phyloP scores from a whole-genome alignment of 2,113 vertebrate species.

The Siniperca knerii region DNA sequence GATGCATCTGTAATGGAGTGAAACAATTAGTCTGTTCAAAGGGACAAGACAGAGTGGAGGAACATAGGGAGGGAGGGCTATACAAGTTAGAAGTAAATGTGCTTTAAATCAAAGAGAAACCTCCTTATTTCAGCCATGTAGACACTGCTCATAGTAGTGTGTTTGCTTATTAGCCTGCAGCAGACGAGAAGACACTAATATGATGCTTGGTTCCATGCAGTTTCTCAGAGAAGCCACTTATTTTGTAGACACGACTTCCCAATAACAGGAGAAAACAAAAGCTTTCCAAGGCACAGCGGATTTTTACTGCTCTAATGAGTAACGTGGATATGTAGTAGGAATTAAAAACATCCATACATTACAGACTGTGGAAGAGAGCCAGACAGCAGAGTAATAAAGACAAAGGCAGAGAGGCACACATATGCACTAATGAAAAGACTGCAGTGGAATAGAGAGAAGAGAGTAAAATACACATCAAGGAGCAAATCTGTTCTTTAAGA shows the following conservation, averaged over 20 bases:
- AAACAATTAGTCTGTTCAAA: slow-evolving; percentile 12
- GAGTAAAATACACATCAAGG: background rate
- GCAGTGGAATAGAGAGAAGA: background rate
- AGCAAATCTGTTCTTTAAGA: background rate
- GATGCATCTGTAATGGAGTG: slow-evolving; percentile 1
- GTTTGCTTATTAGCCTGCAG: slow-evolving; percentile 22
- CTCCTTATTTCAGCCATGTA: background rate
- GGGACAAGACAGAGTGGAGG: background rate
- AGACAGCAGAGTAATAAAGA: background rate
- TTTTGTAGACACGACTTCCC: background rate
- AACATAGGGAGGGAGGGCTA: too few species aligned
- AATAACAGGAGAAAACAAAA: slow-evolving; percentile 18
- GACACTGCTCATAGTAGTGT: background rate
- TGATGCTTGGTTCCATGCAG: slow-evolving; percentile 25
- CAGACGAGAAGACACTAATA: background rate
- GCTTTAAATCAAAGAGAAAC: slow-evolving; percentile 9
- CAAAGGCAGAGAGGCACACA: background rate
- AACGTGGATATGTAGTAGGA: background rate
- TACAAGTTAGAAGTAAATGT: background rate
- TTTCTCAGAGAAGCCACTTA: background rate
- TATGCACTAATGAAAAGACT: background rate
- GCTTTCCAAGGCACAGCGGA: background rate
- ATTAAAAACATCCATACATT: background rate
- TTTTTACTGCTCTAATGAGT: background rate
- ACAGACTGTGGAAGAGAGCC: too few species aligned